Base-by-base conservation (phyloP, 2,797 vertebrate genomes). In the Novumbra hubbsi region DNA sequence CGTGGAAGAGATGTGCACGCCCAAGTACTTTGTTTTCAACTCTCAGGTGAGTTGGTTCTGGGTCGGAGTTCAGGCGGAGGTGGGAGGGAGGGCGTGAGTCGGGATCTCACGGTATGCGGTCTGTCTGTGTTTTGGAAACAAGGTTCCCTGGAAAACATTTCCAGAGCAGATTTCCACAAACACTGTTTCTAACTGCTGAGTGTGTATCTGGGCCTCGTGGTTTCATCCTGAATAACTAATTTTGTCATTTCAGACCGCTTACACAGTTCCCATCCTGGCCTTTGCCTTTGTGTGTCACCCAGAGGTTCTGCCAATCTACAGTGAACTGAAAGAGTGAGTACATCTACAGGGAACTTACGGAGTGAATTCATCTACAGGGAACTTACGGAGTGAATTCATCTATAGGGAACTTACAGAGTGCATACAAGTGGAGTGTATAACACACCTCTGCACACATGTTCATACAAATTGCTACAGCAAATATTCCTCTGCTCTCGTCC, bases 211-310 rank as follows among this genome's bases (percentile, higher is more conserved):
- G 27, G 50, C n/a, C 12, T 72, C 14, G n/a, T n/a, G 24, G 34
- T 63, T 24, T 45, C n/a, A 62, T 30, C 41, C 30, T 16, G 5
- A 0, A 14, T 34, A 28, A 30, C 73, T 34, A 69, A 66, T 4
- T 12, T 21, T 41, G 88, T 84, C 87, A 88, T 50, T 30, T 73
- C 89, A 99, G 98, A 99, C 98, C 2, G 96, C 95, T 0, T 99
- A 99, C 90, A 95, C 98, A 15, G 88, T 99, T 60, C 98, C 98
- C 67, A 99, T 99, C 88, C 91, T 99, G 84, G 96, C 96, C 30
- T 99, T 99, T 84, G 96, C 98, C 48, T 99, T 99, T 32, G 98
- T 99, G 81, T 99, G 98, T 88, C 98, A 99, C 71, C 98, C 98
- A 0, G 98, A 99, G 82, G 95, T 99, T 68, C 93, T 99, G 82